Evolutionary conservation across 2,113 vertebrate species (phyloP).

Genomic region (Dendropsophus ebraccatus): DNA sequence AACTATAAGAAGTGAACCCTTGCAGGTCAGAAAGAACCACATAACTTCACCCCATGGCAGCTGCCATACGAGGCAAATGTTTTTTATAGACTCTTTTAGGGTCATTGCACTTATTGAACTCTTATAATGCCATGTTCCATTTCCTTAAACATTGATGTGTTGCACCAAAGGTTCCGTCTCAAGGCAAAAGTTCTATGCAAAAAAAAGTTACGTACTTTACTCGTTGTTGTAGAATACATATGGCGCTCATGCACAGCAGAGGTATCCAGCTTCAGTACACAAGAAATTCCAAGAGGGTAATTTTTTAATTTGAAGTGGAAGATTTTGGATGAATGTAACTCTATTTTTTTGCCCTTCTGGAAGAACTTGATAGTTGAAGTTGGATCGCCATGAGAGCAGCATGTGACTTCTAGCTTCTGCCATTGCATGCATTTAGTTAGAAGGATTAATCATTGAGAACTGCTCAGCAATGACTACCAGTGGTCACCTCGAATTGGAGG

Average conservation of each 20-base stretch:
- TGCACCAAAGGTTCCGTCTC: neutral
- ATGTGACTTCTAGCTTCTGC: neutral
- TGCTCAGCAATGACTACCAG: conserved; percentile 10
- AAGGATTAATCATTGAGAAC: conserved; percentile 14
- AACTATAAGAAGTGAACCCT: neutral
- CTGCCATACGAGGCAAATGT: neutral
- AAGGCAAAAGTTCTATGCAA: neutral
- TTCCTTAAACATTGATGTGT: neutral
- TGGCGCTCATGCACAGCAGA: neutral
- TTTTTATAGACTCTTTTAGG: too few relatives aligned
- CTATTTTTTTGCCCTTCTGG: neutral
- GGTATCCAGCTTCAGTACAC: neutral
- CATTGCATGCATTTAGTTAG: neutral
- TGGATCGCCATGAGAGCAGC: conserved; percentile 3
- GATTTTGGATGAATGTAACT: neutral
- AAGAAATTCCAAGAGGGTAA: neutral
- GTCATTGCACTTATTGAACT: neutral
- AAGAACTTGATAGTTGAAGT: neutral
- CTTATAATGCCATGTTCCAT: neutral
- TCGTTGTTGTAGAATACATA: neutral
- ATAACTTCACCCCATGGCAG: neutral
- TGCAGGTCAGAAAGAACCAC: neutral
- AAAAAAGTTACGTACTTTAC: neutral
- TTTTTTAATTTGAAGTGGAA: neutral
- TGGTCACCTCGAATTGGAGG: neutral